phyloP scores from a whole-genome alignment of 2,888 invertebrate genomes.

The Gymnosoma rotundatum region DNA sequence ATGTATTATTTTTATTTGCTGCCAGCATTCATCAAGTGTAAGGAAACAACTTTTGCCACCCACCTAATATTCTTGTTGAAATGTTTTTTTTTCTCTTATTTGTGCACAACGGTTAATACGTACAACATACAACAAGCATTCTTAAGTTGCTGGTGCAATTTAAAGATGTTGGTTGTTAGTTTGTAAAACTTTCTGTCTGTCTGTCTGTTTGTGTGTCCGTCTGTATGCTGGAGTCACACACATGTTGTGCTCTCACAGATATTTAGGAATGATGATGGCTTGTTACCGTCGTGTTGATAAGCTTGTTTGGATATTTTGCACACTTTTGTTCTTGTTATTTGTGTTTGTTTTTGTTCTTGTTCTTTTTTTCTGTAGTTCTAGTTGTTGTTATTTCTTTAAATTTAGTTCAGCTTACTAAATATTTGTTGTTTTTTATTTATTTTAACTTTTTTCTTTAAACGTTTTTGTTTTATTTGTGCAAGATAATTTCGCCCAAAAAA shows the following conservation, averaged over 20 bases:
- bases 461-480: constrained; percentile 46
- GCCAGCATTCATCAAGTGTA: not conserved
- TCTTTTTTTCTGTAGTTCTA: constrained; percentile 23
- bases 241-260: constrained; percentile 65
- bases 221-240: constrained; percentile 35
- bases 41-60: constrained; percentile 8
- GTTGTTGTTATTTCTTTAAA: constrained; percentile 51
- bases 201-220: constrained; percentile 1
- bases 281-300: constrained; percentile 71
- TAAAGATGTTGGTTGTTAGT: constrained; percentile 52
- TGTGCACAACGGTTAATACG: constrained; percentile 50
- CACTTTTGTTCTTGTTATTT: constrained; percentile 66
- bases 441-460: constrained; percentile 19
- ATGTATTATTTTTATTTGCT: too few relatives aligned
- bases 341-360: constrained; percentile 47
- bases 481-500: constrained; percentile 8
- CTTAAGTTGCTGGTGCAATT: constrained; percentile 62
- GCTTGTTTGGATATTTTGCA: constrained; percentile 71
- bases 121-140: constrained; percentile 60
- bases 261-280: constrained; percentile 71
- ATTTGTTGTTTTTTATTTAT: constrained; percentile 17
- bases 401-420: constrained; percentile 50
- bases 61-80: constrained; percentile 28
- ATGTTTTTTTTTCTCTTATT: constrained; percentile 14
- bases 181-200: constrained; percentile 33